These are phyloP conservation scores for Festucalex cinctus DNA, from an alignment of 2,113 vertebrate species.

Conservation along the genomic window DNA sequence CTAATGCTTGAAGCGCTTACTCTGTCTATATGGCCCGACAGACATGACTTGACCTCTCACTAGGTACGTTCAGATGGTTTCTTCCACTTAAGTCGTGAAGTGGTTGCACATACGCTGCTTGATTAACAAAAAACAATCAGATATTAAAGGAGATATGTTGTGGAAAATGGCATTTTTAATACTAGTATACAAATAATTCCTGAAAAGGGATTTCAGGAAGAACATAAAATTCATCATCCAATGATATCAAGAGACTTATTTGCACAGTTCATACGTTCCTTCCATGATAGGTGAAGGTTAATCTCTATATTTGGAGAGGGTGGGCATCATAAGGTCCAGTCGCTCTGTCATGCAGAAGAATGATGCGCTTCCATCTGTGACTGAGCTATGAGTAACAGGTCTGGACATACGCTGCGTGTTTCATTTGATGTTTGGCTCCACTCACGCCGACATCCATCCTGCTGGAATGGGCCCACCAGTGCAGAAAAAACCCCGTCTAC, in stretches of 20 bases:
- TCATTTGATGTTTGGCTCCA: neutral
- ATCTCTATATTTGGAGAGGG: neutral
- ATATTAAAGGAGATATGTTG: too few species aligned
- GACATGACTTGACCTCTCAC: too few species aligned
- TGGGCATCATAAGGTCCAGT: conserved; percentile 16
- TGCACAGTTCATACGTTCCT: neutral
- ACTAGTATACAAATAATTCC: too few species aligned
- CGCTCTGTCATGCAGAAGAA: conserved; percentile 44
- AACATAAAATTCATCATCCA: too few species aligned
- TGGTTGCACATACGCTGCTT: too few species aligned
- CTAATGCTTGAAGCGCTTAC: too few species aligned
- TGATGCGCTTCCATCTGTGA: conserved; percentile 36
- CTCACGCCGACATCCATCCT: neutral
- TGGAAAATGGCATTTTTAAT: too few species aligned
- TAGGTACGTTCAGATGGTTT: too few species aligned
- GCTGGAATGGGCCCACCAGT: neutral
- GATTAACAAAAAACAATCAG: too few species aligned
- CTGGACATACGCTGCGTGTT: conserved; percentile 17
- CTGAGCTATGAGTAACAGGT: conserved; percentile 34
- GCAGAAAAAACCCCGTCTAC: neutral
- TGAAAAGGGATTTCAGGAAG: too few species aligned
- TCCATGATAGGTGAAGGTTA: neutral
- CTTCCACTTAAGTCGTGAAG: too few species aligned
- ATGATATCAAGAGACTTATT: neutral
- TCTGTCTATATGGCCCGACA: too few species aligned